Base-by-base conservation (phyloP, 2,797 vertebrate species). In the Mycteria americana region DNA sequence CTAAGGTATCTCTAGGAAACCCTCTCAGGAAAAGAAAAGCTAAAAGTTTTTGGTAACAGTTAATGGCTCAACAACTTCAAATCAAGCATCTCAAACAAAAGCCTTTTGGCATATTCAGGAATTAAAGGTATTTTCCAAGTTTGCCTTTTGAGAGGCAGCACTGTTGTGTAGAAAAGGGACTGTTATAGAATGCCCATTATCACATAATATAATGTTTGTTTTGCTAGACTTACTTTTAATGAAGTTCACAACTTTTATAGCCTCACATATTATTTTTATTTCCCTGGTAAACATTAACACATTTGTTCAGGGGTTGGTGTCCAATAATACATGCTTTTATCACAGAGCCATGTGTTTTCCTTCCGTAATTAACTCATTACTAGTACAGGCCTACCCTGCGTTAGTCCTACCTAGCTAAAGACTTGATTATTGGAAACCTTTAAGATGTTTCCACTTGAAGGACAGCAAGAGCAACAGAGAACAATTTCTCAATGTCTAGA, bases 121-220 rank as follows among this genome's bases (percentile, higher is more conserved):
- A 19, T 17, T 39, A 60, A 63, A 70, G 2, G 1, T 46, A 51
- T 85, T 41, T 67, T 51, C 16, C 25, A 63, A 62, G 18, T 53
- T 87, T 88, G 43, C 14, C 39, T 21, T 76, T 48, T 45, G 22
- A 92, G 39, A 72, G 4, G 9, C 4, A 73, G 12, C 22, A 21
- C 11, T 50, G 17, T 33, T 17, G 23, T 46, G 10, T 31, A 33
- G 24, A 85, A 91, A 89, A 53, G 2, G 6, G 39, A 14, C 37
- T 79, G 13, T 39, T 62, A 13, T 0, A n/a, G 23, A 63, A 51
- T 39, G 17, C 9, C 28, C 19, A 21, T 80, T 77, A 74, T 7
- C 51, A 43, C 2, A 0, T 63, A 68, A 69, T 50, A 78, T 7
- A 65, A 31, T 0, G 0, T 31, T 27, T 51, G 28, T 43, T 82